These are phyloP conservation scores for Tragopan temminckii DNA, from an alignment of 2,797 vertebrate species.

Conservation along the genomic window DNA sequence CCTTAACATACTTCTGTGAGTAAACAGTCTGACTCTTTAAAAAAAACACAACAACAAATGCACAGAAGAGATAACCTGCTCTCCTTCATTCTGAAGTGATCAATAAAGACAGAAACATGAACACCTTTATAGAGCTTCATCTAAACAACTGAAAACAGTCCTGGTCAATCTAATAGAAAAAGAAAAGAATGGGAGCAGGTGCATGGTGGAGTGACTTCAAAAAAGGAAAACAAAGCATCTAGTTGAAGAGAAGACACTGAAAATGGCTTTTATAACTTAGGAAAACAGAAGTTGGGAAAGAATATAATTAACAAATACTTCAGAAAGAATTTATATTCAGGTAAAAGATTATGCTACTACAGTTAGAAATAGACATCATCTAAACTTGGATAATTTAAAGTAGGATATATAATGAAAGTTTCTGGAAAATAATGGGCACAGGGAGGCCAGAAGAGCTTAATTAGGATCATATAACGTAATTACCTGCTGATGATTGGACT, in stretches of 20 bases:
- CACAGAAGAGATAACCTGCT: not conserved
- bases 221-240: not conserved
- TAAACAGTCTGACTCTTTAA: not conserved
- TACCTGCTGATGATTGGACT: not conserved
- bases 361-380: not conserved
- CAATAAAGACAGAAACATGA: not conserved
- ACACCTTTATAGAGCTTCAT: not conserved
- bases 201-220: not conserved
- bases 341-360: not conserved
- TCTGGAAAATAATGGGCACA: not conserved
- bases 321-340: not conserved
- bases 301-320: not conserved
- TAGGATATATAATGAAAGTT: not conserved
- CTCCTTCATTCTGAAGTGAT: constrained; percentile 21
- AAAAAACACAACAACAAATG: not conserved
- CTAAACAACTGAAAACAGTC: not conserved
- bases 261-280: not conserved
- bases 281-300: not conserved
- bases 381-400: not conserved
- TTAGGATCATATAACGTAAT: not conserved
- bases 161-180: not conserved
- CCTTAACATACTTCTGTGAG: not conserved
- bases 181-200: fast-evolving
- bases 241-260: not conserved
- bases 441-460: not conserved